Percentiles rank a stretch among this genome's conserved stretches.
Conservation (phyloP, 2,888 invertebrate species). For the Trissolcus japonicus region DNA sequence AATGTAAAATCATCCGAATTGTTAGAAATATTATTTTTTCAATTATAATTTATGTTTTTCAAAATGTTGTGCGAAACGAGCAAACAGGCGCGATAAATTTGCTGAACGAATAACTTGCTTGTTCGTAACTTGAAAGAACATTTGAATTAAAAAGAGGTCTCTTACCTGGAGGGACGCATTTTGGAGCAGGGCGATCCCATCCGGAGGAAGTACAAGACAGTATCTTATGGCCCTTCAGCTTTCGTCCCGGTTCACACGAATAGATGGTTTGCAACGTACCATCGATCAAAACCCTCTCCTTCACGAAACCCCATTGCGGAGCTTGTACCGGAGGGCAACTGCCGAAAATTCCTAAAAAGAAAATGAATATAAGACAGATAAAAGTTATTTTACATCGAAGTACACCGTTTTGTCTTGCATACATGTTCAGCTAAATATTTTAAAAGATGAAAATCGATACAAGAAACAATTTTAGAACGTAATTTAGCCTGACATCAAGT, state of each 20-base stretch:
- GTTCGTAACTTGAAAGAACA: constrained; percentile 15
- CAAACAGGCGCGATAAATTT: constrained; percentile 1
- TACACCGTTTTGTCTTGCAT: too few species aligned
- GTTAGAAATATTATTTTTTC: too few species aligned
- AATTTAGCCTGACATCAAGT: too few species aligned
- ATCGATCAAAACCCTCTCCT: constrained; percentile 65
- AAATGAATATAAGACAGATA: neutral
- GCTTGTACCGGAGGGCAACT: constrained; percentile 66
- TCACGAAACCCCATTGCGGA: constrained; percentile 67
- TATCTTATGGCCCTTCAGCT: constrained; percentile 69
- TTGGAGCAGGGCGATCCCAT: constrained; percentile 69
- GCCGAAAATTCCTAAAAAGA: constrained; percentile 56
- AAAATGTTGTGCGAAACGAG: too few species aligned
- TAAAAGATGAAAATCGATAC: too few species aligned
- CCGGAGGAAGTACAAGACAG: constrained; percentile 67
- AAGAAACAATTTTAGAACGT: too few species aligned
- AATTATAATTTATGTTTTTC: too few species aligned
- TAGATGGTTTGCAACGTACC: constrained; percentile 69
- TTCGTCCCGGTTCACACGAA: constrained; percentile 68
- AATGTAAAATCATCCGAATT: neutral
- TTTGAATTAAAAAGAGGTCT: constrained; percentile 14
- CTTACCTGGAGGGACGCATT: constrained; percentile 68
- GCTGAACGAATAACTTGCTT: neutral
- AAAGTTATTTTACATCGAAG: too few species aligned
- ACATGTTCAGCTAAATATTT: too few species aligned